Base-by-base conservation (phyloP, 2,888 invertebrate species). In the Drosophila phalerata region DNA sequence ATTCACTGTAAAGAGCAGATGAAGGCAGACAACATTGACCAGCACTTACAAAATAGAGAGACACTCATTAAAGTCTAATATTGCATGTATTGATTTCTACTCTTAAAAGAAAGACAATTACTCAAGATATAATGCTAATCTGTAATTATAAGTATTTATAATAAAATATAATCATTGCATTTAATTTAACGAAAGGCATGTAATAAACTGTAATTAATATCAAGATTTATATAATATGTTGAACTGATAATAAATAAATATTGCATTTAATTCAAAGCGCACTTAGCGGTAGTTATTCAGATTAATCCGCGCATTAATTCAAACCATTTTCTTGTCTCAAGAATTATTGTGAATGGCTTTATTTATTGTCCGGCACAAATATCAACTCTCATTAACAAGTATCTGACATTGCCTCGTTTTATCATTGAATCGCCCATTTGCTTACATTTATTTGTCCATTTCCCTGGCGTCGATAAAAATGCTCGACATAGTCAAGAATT, bases 391-490 rank as follows among this genome's bases (percentile, higher is more conserved):
- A 40, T 38, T 62, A 47, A 38, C 6, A 9, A 6, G 13, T 56
- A 73, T 40, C 5, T 28, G 11, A 48, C 25, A 51, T 15, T 40
- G 37, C 9, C 53, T n/a, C 5, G 34, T 37, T 5, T 52, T 63
- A 74, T 79, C 60, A 13, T 22, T 47, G 34, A 62, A 74, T 68
- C 60, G 56, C 10, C n/a, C 60, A 45, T 67, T 58, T 52, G 47
- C 17, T 45, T 11, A 30, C 60, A 28, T 17, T 40, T 49, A 34
- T 19, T 38, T n/a, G 8, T n/a, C 19, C 15, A 30, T 49, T 69
- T 65, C 15, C 13, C 48, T 19, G 4, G 48, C 17, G 40, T 58
- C 48, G 22, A 37, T 62, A 37, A 25, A 40, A 42, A 5, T 34
- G 5, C 32, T 28, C 10, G 52, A 57, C 37, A 13, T 11, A 11